Conservation (phyloP, 2,113 vertebrate species). For the Oenanthe oenanthe region DNA sequence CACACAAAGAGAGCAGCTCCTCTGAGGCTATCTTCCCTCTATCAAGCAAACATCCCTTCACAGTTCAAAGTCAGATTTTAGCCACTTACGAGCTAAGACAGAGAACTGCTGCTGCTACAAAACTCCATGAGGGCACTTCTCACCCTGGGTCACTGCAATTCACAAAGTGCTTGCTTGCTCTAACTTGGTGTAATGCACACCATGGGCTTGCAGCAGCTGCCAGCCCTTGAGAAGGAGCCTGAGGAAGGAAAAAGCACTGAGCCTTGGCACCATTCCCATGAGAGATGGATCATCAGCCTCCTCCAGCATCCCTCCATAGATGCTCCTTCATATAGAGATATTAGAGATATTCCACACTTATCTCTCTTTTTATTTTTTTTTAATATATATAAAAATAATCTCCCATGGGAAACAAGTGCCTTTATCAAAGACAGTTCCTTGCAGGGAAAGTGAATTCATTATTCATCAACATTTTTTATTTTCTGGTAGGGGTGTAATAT, state of each 20-base stretch:
- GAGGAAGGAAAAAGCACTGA: background rate
- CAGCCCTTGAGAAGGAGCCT: background rate
- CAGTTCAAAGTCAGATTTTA: slow-evolving; percentile 6
- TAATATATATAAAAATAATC: background rate
- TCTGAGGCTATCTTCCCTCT: background rate
- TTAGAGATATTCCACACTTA: background rate
- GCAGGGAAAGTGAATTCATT: background rate
- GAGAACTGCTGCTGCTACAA: background rate
- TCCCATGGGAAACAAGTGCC: background rate
- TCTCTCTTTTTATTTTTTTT: too few relatives aligned
- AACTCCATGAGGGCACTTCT: background rate
- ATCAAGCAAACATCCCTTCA: background rate
- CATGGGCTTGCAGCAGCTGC: background rate
- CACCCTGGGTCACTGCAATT: background rate
- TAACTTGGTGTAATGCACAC: background rate
- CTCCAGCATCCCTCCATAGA: background rate
- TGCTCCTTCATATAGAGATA: background rate
- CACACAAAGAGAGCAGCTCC: background rate
- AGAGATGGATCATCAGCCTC: accelerated
- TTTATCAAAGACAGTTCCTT: background rate
- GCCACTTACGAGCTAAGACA: background rate
- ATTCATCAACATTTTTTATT: background rate
- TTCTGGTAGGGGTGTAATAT: background rate
- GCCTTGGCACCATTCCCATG: accelerated
- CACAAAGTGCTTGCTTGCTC: background rate